Evolutionary conservation across 2,888 invertebrate species (phyloP).

Genomic region (Timema podura): DNA sequence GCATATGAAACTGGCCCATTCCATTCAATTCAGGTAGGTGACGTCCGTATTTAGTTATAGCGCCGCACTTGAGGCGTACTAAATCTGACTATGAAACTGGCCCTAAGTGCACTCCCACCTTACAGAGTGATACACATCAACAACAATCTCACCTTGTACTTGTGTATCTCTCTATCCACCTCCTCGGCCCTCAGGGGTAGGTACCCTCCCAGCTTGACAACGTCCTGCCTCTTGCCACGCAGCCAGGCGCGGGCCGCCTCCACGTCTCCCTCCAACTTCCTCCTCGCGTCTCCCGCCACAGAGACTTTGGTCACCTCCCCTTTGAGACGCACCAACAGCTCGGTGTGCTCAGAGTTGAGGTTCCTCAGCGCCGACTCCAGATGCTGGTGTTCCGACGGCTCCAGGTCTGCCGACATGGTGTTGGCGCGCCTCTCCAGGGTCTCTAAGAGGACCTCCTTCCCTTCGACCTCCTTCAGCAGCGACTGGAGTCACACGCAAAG

Average conservation of each 20-base stretch:
- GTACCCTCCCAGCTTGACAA: slow-evolving; percentile 70
- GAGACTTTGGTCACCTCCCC: slow-evolving; percentile 68
- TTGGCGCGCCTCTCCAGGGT: slow-evolving; percentile 77
- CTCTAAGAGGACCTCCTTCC: slow-evolving; percentile 76
- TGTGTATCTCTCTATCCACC: slow-evolving; percentile 76
- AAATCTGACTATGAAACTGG: no score
- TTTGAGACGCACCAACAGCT: slow-evolving; percentile 65
- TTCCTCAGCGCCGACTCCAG: slow-evolving; percentile 69
- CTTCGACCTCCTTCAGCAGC: slow-evolving; percentile 77
- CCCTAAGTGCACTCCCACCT: no score
- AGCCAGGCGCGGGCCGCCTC: slow-evolving; percentile 80
- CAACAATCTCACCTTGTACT: slow-evolving; percentile 54
- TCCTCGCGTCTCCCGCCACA: slow-evolving; percentile 59
- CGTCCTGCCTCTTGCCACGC: slow-evolving; percentile 68
- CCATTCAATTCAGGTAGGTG: no score
- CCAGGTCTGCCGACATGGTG: slow-evolving; percentile 80
- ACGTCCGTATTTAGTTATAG: no score
- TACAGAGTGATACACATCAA: neutral
- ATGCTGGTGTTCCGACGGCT: slow-evolving; percentile 76
- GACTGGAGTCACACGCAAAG: slow-evolving; percentile 43
- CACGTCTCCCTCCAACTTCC: slow-evolving; percentile 72
- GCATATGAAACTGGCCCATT: no score
- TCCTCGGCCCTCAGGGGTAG: slow-evolving; percentile 74
- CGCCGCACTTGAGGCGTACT: no score
- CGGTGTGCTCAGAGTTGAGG: slow-evolving; percentile 69